A percentile compares a stretch with the other conserved stretches of the same genome.
Conservation (phyloP, 1,140 invertebrate genomes). For the Drosophila tristis region DNA sequence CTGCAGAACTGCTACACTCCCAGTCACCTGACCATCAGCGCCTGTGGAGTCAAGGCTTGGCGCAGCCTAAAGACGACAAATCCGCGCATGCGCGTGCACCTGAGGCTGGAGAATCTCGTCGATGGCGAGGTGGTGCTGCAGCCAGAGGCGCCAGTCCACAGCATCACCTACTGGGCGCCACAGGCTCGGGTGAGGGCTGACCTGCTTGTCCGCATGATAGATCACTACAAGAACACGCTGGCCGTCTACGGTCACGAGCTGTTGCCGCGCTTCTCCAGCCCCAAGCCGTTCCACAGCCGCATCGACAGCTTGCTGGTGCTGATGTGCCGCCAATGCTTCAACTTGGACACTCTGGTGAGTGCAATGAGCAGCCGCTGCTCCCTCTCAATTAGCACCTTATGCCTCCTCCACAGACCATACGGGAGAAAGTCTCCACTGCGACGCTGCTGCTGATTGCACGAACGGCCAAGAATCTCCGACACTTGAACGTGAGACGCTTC, state of each 20-base stretch:
- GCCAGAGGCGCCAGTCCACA: constrained; percentile 88
- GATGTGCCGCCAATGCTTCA: constrained; percentile 87
- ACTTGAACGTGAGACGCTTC: constrained; percentile 89
- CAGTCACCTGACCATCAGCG: constrained; percentile 84
- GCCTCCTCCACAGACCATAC: constrained; percentile 86
- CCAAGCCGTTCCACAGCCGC: constrained; percentile 87
- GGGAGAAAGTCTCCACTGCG: constrained; percentile 91
- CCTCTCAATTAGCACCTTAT: not conserved
- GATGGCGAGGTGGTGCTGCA: constrained; percentile 85
- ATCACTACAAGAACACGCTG: constrained; percentile 86
- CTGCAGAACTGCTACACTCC: constrained; percentile 91
- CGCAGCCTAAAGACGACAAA: constrained; percentile 85
- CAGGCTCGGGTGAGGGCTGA: constrained; percentile 86
- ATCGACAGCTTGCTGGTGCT: constrained; percentile 88
- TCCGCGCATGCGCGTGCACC: constrained; percentile 86
- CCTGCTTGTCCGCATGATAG: constrained; percentile 85
- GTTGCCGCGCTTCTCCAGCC: constrained; percentile 87
- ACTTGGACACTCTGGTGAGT: constrained; percentile 88
- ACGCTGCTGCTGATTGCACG: constrained; percentile 91
- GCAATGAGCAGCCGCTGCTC: not conserved
- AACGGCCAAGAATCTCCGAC: constrained; percentile 87
- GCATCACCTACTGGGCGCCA: constrained; percentile 88
- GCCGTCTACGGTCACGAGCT: constrained; percentile 87
- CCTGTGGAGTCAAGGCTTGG: constrained; percentile 85
- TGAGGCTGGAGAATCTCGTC: constrained; percentile 86